Conservation (phyloP, 2,113 vertebrate species). For the Istiophorus platypterus region DNA sequence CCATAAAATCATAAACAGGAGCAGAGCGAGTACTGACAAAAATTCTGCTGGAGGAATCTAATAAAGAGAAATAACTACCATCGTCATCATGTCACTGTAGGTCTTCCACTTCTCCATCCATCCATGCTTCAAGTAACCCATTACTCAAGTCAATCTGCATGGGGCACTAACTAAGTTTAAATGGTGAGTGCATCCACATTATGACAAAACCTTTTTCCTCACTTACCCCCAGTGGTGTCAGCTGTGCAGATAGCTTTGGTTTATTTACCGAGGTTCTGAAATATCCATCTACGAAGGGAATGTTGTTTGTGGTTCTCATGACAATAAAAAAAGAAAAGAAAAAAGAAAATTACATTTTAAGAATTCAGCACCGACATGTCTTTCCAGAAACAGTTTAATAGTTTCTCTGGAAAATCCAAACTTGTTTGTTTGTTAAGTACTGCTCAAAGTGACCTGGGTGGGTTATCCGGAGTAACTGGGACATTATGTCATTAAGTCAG, state of each 20-base stretch:
- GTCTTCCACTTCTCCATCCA: constrained; percentile 33
- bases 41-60: constrained; percentile 41
- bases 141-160: constrained; percentile 43
- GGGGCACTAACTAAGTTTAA: constrained; percentile 60
- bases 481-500: not conserved
- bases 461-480: not conserved
- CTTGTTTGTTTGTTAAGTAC: not conserved
- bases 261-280: constrained; percentile 10
- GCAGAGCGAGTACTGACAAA: constrained; percentile 33
- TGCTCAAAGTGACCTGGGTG: not conserved
- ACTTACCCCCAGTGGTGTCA: not conserved
- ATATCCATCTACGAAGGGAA: constrained; percentile 1
- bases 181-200: constrained; percentile 21
- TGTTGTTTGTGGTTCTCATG: constrained; percentile 13
- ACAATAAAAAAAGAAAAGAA: not conserved
- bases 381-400: not conserved
- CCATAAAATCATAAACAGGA: constrained; percentile 48
- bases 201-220: constrained; percentile 12
- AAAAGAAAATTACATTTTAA: too few species aligned
- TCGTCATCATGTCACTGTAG: constrained; percentile 30
- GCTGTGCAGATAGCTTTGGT: constrained; percentile 27
- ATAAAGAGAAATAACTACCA: constrained; percentile 42
- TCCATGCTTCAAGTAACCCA: constrained; percentile 52
- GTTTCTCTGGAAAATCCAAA: constrained; percentile 1
- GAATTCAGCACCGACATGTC: not conserved